Percentiles rank a stretch among this genome's conserved stretches.
These are phyloP conservation scores for Leptocoma aspasia DNA, from an alignment of 2,113 vertebrate species.

Conservation along the genomic window DNA sequence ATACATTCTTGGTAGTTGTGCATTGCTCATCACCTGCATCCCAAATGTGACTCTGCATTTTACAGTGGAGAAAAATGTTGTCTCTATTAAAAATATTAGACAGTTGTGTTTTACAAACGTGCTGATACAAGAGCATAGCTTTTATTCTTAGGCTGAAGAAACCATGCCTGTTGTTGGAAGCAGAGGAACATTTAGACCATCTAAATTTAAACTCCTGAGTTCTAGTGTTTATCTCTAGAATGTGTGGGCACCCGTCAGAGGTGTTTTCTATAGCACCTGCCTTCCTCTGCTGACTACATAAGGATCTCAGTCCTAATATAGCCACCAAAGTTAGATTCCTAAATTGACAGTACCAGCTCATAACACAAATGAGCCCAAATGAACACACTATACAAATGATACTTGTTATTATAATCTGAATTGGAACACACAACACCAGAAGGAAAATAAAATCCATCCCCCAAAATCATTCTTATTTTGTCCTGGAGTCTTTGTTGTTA, in stretches of 20 bases:
- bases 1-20: rapidly evolving
- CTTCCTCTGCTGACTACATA: not conserved
- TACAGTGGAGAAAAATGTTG: not conserved
- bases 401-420: not conserved
- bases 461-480: rapidly evolving
- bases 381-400: not conserved
- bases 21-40: not conserved
- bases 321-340: not conserved
- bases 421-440: not conserved
- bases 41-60: not conserved
- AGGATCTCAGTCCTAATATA: not conserved
- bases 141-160: not conserved
- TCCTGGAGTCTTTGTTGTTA: not conserved
- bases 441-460: not conserved
- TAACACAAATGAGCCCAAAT: not conserved
- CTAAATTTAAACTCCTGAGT: not conserved
- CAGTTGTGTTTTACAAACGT: not conserved
- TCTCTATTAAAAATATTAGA: not conserved
- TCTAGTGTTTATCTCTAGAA: not conserved
- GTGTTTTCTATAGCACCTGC: not conserved
- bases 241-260: not conserved
- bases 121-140: not conserved
- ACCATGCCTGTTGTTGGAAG: not conserved
- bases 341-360: not conserved
- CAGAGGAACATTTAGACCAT: not conserved